phyloP scores from a whole-genome alignment of 2,113 vertebrate genomes.

The Oryzias javanicus region DNA sequence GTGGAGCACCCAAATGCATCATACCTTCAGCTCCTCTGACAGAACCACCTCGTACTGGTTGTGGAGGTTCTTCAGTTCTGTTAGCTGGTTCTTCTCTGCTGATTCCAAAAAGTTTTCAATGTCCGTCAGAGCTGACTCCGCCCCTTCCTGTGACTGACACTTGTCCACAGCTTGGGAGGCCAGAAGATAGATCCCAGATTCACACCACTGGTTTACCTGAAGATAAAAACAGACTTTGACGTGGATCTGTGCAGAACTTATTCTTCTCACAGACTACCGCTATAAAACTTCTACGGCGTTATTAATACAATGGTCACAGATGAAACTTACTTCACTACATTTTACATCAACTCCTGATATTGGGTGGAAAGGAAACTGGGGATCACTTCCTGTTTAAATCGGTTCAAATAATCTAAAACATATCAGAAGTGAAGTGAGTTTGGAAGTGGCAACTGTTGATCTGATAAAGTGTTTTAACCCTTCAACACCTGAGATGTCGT shows the following conservation, averaged over 20 bases:
- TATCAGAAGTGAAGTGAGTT: no score
- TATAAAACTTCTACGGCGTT: no score
- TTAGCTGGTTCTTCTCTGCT: constrained; percentile 81
- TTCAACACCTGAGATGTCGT: no score
- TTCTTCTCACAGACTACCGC: no score
- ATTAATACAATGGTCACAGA: no score
- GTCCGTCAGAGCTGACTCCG: constrained; percentile 87
- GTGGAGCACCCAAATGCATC: not conserved
- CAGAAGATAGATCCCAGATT: constrained; percentile 91
- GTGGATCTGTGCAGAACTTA: not conserved
- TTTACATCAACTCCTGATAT: no score
- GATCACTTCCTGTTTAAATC: no score
- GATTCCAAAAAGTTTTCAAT: constrained; percentile 86
- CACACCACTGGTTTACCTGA: constrained; percentile 93
- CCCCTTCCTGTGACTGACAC: constrained; percentile 94
- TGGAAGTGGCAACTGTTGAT: no score
- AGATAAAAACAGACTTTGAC: not conserved
- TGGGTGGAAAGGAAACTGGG: no score
- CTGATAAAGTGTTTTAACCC: no score
- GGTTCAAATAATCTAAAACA: no score
- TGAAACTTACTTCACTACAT: no score
- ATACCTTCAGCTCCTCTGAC: constrained; percentile 86
- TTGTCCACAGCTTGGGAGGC: constrained; percentile 96
- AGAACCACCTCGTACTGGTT: constrained; percentile 89
- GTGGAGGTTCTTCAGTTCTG: constrained; percentile 84